Base-by-base conservation (phyloP, 2,113 vertebrate species). In the Erythrolamprus reginae region DNA sequence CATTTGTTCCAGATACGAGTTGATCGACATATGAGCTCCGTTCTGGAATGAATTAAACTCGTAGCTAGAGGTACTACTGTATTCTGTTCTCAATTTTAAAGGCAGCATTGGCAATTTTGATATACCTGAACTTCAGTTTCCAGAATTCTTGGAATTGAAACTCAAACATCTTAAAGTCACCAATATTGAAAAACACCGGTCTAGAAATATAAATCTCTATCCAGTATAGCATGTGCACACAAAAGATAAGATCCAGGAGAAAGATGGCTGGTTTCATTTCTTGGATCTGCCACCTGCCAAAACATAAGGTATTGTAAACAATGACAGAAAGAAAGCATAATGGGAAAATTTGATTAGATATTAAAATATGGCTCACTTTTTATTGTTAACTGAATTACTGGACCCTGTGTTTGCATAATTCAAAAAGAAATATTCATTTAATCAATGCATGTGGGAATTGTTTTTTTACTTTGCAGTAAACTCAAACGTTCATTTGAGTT, bases 241-340 rank as follows among this genome's bases (percentile, higher is more conserved):
- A 82, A 50, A 70, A 86, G 28, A 21, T 87, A 23, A 48, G 26
- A 58, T 58, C 24, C 10, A 58, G 56, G 24, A 58, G 24, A 58
- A 58, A 58, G 9, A 58, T 28, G 24, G 26, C 1, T 38, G 17
- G 7, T 9, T 38, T 42, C 15, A 77, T 38, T 77, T 77, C 33
- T 77, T 0, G 0, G 33, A 77, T 9, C 70, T 77, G 70, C 70
- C 70, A 77, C 15, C 33, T 77, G 15, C 33, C 21, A 17, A 38
- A 77, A 38, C 33, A 21, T 77, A 77, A 77, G 33, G 70, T 77
- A 10, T 77, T 77, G 70, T 42, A 77, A 77, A 92, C 5, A 15
- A 21, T 53, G 26, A 6, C 3, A 93, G 50, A 82, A 82, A 88
- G 5, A 3, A 91, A 91, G 58, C 48, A 3, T 89, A 89, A 93